These are phyloP conservation scores for Crotalus tigris DNA, from an alignment of 2,113 vertebrate genomes.

Conservation along the genomic window DNA sequence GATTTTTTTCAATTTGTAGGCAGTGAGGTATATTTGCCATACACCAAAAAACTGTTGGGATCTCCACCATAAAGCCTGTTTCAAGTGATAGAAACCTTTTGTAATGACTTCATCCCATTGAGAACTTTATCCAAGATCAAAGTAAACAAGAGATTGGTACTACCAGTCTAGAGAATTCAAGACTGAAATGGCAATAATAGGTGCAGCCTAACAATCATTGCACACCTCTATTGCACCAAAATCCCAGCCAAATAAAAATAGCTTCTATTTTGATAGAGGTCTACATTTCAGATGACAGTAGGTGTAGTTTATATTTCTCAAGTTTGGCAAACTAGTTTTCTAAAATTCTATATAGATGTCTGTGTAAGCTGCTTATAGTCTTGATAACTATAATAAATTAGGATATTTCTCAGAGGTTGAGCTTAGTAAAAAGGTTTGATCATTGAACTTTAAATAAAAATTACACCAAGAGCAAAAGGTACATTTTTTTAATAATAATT, in stretches of 20 bases:
- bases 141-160: neutral
- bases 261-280: neutral
- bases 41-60: neutral
- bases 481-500: neutral
- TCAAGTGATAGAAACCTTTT: neutral
- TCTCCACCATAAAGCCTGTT: neutral
- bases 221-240: neutral
- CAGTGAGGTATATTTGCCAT: neutral
- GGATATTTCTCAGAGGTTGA: neutral
- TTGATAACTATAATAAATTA: neutral
- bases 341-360: neutral
- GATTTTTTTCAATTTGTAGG: neutral
- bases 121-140: neutral
- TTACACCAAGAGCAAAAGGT: neutral
- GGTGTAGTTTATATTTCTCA: neutral
- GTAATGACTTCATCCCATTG: neutral
- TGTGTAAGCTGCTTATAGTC: neutral
- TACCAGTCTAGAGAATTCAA: neutral
- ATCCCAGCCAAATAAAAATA: neutral
- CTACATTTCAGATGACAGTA: neutral
- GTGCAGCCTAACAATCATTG: neutral
- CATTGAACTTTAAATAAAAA: neutral
- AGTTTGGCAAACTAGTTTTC: neutral
- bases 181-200: neutral
- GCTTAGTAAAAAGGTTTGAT: neutral